phyloP scores from a whole-genome alignment of 2,113 vertebrate species.

The Microtus oregoni region DNA sequence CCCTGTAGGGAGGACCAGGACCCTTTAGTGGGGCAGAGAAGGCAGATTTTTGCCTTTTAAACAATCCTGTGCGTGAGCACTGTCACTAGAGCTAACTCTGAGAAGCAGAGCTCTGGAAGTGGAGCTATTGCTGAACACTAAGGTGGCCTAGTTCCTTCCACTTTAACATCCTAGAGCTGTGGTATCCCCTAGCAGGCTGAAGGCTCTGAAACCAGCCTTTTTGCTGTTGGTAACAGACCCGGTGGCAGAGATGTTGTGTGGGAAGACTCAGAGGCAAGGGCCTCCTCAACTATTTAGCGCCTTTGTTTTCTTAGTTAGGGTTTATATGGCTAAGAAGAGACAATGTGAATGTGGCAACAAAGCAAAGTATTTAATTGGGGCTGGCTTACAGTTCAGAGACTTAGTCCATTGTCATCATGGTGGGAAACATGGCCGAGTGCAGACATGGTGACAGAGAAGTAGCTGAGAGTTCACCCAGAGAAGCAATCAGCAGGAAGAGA shows the following conservation, averaged over 20 bases:
- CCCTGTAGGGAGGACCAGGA: background rate
- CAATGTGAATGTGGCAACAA: background rate
- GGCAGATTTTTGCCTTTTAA: background rate
- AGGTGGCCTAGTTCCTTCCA: background rate
- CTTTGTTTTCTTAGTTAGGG: background rate
- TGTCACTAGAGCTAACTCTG: background rate
- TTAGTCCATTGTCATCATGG: background rate
- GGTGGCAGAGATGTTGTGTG: background rate
- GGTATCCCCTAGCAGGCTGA: too few species aligned
- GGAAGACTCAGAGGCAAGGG: background rate
- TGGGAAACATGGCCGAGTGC: background rate
- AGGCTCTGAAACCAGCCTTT: background rate
- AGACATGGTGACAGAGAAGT: background rate
- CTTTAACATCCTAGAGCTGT: background rate
- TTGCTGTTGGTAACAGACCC: background rate
- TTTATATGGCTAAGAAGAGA: background rate
- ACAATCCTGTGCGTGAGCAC: background rate
- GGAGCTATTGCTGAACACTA: background rate
- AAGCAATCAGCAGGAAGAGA: background rate
- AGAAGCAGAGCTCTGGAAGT: background rate
- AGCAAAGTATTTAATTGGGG: background rate
- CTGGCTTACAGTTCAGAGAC: background rate
- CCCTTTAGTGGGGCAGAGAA: fast-evolving
- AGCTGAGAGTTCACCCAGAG: background rate
- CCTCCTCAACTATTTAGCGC: background rate